A percentile compares a stretch with the other conserved stretches of the same genome.
Conservation (phyloP, 2,797 vertebrate species). For the Agapornis canus region DNA sequence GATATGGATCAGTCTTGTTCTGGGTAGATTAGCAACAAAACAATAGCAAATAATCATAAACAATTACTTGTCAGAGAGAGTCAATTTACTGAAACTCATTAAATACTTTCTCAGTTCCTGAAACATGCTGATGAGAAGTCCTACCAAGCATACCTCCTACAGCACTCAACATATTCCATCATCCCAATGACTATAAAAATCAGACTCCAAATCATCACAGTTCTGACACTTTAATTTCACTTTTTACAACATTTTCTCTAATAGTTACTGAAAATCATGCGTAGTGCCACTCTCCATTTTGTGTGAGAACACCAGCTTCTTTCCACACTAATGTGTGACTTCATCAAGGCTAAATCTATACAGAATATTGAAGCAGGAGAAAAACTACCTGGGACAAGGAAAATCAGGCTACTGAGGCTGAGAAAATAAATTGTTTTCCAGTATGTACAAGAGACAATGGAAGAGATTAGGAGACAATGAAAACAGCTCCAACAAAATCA, state of each 20-base stretch:
- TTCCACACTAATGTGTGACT: not conserved
- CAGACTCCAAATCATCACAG: not conserved
- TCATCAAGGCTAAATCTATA: not conserved
- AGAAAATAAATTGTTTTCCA: not conserved
- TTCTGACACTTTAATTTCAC: not conserved
- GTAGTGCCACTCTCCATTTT: not conserved
- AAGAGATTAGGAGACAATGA: conserved; percentile 8
- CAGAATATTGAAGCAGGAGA: not conserved
- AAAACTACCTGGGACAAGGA: not conserved
- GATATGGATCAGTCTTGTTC: not conserved
- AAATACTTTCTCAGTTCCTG: not conserved
- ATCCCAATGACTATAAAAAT: not conserved
- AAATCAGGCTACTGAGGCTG: not conserved
- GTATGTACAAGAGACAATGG: not conserved
- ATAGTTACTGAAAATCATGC: not conserved
- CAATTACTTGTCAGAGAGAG: not conserved
- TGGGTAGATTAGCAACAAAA: not conserved
- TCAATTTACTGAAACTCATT: not conserved
- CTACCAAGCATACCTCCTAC: not conserved
- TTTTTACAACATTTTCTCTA: not conserved
- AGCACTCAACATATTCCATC: not conserved
- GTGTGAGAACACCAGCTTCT: not conserved
- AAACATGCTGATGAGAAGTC: not conserved
- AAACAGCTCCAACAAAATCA: conserved; percentile 50
- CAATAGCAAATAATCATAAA: not conserved